A percentile compares a stretch with the other conserved stretches of the same genome.
Conservation (phyloP, 2,797 vertebrate genomes). For the Syndactyla subalaris region DNA sequence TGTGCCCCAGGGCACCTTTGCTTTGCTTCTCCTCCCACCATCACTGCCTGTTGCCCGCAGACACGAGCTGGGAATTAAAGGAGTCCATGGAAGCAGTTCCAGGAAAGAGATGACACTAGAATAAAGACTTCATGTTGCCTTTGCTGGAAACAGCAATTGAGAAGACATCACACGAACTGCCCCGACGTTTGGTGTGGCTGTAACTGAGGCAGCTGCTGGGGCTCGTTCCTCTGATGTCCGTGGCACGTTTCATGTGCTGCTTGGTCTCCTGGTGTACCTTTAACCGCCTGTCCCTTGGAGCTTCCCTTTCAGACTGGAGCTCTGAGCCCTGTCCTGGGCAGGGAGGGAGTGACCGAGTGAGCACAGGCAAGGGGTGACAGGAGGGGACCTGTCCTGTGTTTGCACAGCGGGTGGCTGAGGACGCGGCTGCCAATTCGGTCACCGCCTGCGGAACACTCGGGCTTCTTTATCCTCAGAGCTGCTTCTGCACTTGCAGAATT, state of each 20-base stretch:
- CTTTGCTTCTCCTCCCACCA: neutral
- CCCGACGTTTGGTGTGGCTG: neutral
- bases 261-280: neutral
- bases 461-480: neutral
- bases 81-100: neutral
- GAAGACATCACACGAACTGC: fast-evolving
- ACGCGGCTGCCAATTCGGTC: fast-evolving
- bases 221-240: neutral
- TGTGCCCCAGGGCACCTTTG: neutral
- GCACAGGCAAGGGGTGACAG: too few relatives aligned
- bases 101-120: neutral
- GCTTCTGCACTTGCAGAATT: fast-evolving
- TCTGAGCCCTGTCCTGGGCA: fast-evolving
- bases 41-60: neutral
- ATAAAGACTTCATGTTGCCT: neutral
- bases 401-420: neutral
- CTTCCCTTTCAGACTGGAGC: neutral
- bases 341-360: neutral
- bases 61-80: neutral
- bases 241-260: fast-evolving
- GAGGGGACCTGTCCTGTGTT: neutral
- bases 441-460: neutral
- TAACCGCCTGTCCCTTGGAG: too few relatives aligned
- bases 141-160: neutral
- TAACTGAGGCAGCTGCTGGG: neutral